Evolutionary conservation across 2,797 vertebrate species (phyloP).

Genomic region (Merluccius polli): DNA sequence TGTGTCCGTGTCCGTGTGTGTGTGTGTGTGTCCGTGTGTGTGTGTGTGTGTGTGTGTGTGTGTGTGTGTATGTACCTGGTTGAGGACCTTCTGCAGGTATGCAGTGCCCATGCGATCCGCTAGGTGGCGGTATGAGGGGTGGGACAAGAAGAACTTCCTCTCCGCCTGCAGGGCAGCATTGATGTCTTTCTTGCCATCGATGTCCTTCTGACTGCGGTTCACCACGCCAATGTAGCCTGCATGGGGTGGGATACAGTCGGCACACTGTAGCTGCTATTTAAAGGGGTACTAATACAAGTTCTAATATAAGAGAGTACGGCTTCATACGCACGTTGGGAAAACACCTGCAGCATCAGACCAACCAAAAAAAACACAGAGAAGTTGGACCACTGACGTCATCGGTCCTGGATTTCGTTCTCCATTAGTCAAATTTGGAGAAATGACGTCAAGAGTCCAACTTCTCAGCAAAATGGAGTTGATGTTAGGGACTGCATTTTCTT

Average conservation of each 20-base stretch:
- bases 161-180: constrained; percentile 85
- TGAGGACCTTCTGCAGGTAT: constrained; percentile 87
- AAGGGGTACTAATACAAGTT: neutral
- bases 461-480: neutral
- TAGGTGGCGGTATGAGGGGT: constrained; percentile 87
- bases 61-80: constrained; percentile 76
- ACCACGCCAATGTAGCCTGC: constrained; percentile 94
- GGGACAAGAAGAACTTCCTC: constrained; percentile 92
- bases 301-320: neutral
- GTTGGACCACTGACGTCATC: neutral
- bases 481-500: neutral
- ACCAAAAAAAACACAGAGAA: neutral
- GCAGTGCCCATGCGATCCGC: constrained; percentile 96
- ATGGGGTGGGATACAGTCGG: neutral
- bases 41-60: neutral
- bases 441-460: neutral
- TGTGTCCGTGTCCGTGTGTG: neutral
- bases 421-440: too few species aligned
- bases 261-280: neutral
- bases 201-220: constrained; percentile 96
- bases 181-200: constrained; percentile 94
- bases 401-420: neutral
- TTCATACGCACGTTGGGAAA: neutral
- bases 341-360: neutral
- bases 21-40: neutral